These are phyloP conservation scores for Drosophila setifemur DNA, from an alignment of 1,140 invertebrate genomes.

Conservation along the genomic window DNA sequence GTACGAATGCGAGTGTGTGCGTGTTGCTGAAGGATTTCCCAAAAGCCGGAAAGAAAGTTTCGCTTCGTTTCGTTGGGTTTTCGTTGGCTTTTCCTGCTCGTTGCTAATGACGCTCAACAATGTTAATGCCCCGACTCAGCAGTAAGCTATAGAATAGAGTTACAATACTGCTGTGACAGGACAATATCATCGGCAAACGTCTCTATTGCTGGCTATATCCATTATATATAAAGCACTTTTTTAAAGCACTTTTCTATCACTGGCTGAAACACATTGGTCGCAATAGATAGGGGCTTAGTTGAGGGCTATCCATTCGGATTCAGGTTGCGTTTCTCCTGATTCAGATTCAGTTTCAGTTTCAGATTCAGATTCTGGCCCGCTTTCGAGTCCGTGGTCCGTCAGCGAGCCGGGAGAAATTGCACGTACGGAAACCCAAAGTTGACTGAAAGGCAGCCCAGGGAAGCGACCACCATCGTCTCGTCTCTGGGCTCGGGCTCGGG, in stretches of 20 bases:
- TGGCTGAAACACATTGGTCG: slow-evolving; percentile 13
- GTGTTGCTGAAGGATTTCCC: slow-evolving; percentile 30
- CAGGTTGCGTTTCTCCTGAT: no score
- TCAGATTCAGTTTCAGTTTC: slow-evolving; percentile 14
- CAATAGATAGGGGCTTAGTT: no score
- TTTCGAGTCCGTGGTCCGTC: slow-evolving; percentile 82
- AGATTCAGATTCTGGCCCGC: slow-evolving; percentile 55
- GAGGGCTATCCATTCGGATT: slow-evolving; percentile 25
- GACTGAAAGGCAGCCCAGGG: slow-evolving; percentile 80
- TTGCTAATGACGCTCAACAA: slow-evolving; percentile 77
- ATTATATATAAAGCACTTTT: not conserved
- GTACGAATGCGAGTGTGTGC: slow-evolving; percentile 23
- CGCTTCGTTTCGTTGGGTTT: slow-evolving; percentile 25
- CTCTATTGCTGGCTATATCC: slow-evolving; percentile 9
- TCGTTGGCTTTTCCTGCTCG: slow-evolving; percentile 23
- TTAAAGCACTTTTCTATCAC: slow-evolving; percentile 8
- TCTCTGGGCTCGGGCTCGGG: not conserved
- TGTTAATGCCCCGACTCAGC: slow-evolving; percentile 92
- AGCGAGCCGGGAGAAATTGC: slow-evolving; percentile 80
- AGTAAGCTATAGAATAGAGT: slow-evolving; percentile 86
- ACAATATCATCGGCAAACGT: slow-evolving; percentile 91
- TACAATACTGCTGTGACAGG: slow-evolving; percentile 95
- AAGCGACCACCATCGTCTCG: slow-evolving; percentile 47
- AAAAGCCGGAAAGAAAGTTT: slow-evolving; percentile 63
- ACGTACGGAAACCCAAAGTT: slow-evolving; percentile 82